Conservation (phyloP, 2,113 vertebrate genomes). For the Scolopax mira region DNA sequence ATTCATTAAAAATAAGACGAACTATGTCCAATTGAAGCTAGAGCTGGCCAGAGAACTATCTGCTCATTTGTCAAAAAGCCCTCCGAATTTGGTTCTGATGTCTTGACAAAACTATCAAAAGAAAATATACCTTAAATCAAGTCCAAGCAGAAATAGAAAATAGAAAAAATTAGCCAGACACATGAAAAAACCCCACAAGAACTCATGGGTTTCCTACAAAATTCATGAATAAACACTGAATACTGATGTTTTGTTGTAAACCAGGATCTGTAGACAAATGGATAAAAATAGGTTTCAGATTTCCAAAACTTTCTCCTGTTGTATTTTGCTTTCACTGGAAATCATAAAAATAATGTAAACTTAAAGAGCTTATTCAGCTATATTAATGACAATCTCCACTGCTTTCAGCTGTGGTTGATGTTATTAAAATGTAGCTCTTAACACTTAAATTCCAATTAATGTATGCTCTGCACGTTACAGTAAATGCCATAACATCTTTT, state of each 20-base stretch:
- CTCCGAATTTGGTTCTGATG: neutral
- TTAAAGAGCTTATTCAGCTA: neutral
- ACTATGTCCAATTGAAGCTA: neutral
- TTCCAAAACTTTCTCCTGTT: neutral
- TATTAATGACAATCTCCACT: neutral
- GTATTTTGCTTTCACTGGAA: neutral
- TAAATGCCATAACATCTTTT: neutral
- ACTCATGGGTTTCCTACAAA: neutral
- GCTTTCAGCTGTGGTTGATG: neutral
- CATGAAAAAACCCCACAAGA: neutral
- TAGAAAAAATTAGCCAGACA: neutral
- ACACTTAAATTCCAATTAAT: neutral
- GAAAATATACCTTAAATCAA: neutral
- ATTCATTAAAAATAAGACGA: neutral
- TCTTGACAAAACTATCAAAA: neutral
- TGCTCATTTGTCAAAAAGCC: neutral
- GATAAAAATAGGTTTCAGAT: neutral
- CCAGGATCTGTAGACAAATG: neutral
- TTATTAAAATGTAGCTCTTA: neutral
- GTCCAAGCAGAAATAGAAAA: neutral
- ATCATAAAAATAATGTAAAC: neutral
- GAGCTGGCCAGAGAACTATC: neutral
- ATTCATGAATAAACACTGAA: neutral
- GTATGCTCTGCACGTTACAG: neutral
- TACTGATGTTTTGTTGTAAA: neutral